Base-by-base conservation (phyloP, 2,113 vertebrate species). In the Chloebia gouldiae region DNA sequence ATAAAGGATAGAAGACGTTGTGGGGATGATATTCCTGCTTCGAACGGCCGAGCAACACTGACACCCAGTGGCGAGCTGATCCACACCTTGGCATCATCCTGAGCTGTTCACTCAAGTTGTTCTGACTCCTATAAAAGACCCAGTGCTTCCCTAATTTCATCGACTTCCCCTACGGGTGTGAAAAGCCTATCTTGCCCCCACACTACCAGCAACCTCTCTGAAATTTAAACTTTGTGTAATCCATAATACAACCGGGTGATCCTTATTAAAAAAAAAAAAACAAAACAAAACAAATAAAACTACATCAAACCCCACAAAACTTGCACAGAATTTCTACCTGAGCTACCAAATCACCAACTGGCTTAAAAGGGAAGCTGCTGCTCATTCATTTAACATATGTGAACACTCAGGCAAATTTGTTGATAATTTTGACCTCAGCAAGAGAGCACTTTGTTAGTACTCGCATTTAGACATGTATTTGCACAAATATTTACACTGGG, bases 61-160 rank as follows among this genome's bases (percentile, higher is more conserved):
- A 96, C 96, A 96, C 86, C 97, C 76, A 94, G 95, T 81, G 96
- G 92, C 6, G n/a, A 37, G 8, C 17, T 44, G 37, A 77, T 21
- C 35, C 69, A 60, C 50, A 39, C 15, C 24, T 8, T 61, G 49
- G n/a, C 35, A 59, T 17, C 28, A 15, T 11, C 42, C 56, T 14
- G 30, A 81, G 35, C 13, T 27, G 11, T 6, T 47, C 23, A 25
- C n/a, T 28, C 4, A 37, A 57, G 25, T 7, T 63, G 45, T 6
- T 78, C 23, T 47, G 12, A 6, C 18, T 61, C 31, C 21, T 23
- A 40, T 25, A n/a, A 25, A 63, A 64, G 39, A 78, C 47, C 42
- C n/a, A 57, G 10, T 18, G 12, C 45, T 76, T 76, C 49, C 25
- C 30, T 49, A 47, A 61, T 37, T 61, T 39, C 25, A 16, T 35